Percentiles rank a stretch among this genome's conserved stretches.
These are phyloP conservation scores for Ormyrus nitidulus DNA, from an alignment of 2,888 invertebrate genomes.

Conservation along the genomic window DNA sequence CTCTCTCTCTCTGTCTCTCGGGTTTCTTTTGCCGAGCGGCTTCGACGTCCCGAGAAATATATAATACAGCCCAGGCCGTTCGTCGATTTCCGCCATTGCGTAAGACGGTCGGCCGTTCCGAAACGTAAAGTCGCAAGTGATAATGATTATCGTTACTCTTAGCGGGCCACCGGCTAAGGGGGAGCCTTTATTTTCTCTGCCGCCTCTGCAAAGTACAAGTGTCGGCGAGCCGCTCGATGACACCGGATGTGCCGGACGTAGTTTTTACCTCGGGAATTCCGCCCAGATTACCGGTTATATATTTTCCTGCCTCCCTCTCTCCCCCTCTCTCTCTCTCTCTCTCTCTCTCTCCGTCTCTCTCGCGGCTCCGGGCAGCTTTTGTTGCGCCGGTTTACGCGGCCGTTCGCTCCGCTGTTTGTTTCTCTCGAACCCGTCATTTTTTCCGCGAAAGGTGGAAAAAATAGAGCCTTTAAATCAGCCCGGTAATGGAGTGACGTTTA, in stretches of 20 bases:
- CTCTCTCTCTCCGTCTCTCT: no score
- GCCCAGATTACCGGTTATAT: background rate
- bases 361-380: no score
- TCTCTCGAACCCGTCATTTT: no score
- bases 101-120: conserved; percentile 33
- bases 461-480: conserved; percentile 16
- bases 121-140: conserved; percentile 22
- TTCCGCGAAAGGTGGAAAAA: no score
- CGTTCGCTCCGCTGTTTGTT: no score
- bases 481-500: conserved; percentile 4
- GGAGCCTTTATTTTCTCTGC: no score
- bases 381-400: no score
- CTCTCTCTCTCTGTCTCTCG: conserved; percentile 32
- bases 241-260: conserved; percentile 29
- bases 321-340: no score
- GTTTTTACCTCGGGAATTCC: background rate
- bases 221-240: conserved; percentile 7
- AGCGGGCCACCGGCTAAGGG: background rate
- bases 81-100: conserved; percentile 38
- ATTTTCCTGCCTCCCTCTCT: no score
- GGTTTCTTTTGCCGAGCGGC: background rate
- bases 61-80: conserved; percentile 3
- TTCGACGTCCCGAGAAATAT: background rate
- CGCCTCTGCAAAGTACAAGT: background rate
- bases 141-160: conserved; percentile 25